These are phyloP conservation scores for Drosophila subobscura DNA, from an alignment of 1,140 invertebrate genomes.

Conservation along the genomic window DNA sequence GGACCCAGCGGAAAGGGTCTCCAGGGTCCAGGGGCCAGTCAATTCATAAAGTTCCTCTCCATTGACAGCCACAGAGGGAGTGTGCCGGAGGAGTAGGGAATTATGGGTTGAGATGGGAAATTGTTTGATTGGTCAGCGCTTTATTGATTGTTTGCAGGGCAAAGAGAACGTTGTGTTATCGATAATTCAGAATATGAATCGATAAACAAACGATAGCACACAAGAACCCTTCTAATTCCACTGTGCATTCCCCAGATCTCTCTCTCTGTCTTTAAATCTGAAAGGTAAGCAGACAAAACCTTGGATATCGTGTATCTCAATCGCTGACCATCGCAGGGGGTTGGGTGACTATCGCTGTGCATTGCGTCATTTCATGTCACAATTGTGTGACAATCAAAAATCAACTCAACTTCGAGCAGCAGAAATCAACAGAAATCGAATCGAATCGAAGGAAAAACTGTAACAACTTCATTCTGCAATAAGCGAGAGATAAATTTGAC, in stretches of 20 bases:
- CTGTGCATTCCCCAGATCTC: too few species aligned
- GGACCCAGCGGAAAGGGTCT: constrained; percentile 31
- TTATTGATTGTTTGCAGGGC: not conserved
- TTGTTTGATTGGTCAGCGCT: not conserved
- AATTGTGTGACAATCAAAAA: constrained; percentile 75
- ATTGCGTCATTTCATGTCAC: constrained; percentile 77
- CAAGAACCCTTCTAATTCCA: too few species aligned
- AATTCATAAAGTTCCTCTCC: constrained; percentile 1
- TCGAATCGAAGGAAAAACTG: constrained; percentile 58
- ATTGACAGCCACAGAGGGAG: too few species aligned
- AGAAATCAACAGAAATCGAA: constrained; percentile 63
- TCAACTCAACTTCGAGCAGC: constrained; percentile 60
- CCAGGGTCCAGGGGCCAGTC: not conserved
- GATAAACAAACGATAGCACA: too few species aligned
- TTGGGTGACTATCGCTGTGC: constrained; percentile 10
- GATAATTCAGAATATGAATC: not conserved
- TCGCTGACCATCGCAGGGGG: not conserved
- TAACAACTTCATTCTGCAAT: constrained; percentile 78
- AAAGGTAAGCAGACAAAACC: not conserved
- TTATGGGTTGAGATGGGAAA: not conserved
- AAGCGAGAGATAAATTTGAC: constrained; percentile 75
- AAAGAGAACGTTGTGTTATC: not conserved
- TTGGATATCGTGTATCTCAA: constrained; percentile 26
- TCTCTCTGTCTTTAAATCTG: too few species aligned
- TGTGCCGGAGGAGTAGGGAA: not conserved